Evolutionary conservation across 2,888 invertebrate genomes (phyloP).

Genomic region (Leptinotarsa haldemani): DNA sequence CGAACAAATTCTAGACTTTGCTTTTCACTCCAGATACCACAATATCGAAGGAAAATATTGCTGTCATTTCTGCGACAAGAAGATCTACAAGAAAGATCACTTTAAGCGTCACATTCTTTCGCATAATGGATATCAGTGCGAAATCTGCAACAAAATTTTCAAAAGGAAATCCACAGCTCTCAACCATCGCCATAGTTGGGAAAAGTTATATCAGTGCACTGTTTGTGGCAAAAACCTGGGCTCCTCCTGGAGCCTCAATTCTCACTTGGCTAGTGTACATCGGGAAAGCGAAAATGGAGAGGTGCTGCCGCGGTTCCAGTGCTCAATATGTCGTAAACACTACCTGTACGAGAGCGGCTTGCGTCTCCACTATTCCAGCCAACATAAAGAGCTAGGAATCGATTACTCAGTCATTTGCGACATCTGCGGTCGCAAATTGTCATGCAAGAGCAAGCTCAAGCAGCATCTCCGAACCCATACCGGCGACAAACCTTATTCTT

Average conservation of each 20-base stretch:
- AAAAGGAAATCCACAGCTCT: constrained; percentile 39
- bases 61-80: constrained; percentile 55
- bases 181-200: constrained; percentile 50
- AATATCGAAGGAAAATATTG: constrained; percentile 50
- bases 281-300: constrained; percentile 60
- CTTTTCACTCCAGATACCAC: constrained; percentile 54
- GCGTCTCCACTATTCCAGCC: constrained; percentile 61
- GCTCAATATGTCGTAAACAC: constrained; percentile 66
- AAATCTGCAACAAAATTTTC: constrained; percentile 59
- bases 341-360: constrained; percentile 59
- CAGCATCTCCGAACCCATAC: constrained; percentile 59
- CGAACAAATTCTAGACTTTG: constrained; percentile 48
- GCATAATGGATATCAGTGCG: constrained; percentile 61
- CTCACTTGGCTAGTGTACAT: constrained; percentile 58
- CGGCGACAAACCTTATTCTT: constrained; percentile 60
- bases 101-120: constrained; percentile 61
- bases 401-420: constrained; percentile 64
- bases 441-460: constrained; percentile 49
- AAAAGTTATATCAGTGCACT: constrained; percentile 57
- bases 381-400: constrained; percentile 58
- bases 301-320: constrained; percentile 60
- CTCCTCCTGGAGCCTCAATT: constrained; percentile 52
- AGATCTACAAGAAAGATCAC: constrained; percentile 50
- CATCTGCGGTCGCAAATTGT: constrained; percentile 52
- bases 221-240: constrained; percentile 50